Conservation (phyloP, 2,888 invertebrate species). For the Dione vanillae region DNA sequence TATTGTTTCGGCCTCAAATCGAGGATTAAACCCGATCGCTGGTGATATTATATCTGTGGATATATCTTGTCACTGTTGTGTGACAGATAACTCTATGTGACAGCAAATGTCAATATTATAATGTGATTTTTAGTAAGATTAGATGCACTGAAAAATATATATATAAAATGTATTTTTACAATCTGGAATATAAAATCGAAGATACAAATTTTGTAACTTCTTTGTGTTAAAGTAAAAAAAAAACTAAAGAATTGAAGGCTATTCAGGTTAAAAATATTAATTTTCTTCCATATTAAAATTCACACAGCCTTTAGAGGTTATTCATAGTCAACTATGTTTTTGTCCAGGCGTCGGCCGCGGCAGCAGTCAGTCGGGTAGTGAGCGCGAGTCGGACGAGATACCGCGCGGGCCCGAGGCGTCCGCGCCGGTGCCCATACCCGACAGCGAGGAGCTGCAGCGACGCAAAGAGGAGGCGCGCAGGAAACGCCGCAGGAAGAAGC, state of each 20-base stretch:
- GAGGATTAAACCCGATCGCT: constrained; percentile 33
- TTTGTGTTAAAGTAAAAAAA: constrained; percentile 6
- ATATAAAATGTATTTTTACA: constrained; percentile 18
- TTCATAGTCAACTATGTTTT: constrained; percentile 9
- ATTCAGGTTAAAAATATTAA: background rate
- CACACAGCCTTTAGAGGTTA: background rate
- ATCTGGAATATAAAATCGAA: constrained; percentile 3
- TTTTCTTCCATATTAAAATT: background rate
- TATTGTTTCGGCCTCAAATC: constrained; percentile 43
- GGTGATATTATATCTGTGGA: constrained; percentile 36
- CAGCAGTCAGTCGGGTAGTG: constrained; percentile 84
- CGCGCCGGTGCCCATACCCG: constrained; percentile 84
- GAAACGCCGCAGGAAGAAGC: constrained; percentile 95
- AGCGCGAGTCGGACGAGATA: constrained; percentile 77
- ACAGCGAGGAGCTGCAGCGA: constrained; percentile 87
- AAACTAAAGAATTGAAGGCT: constrained; percentile 20
- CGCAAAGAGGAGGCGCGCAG: constrained; percentile 95
- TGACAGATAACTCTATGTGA: constrained; percentile 32
- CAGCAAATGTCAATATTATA: constrained; percentile 26
- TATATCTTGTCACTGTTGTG: constrained; percentile 27
- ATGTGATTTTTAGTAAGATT: constrained; percentile 28
- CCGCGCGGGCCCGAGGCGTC: constrained; percentile 75
- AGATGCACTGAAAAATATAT: constrained; percentile 3
- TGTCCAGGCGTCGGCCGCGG: constrained; percentile 77
- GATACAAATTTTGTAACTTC: constrained; percentile 8